phyloP scores from a whole-genome alignment of 2,113 vertebrate species.

The Psilopsiagon aurifrons region DNA sequence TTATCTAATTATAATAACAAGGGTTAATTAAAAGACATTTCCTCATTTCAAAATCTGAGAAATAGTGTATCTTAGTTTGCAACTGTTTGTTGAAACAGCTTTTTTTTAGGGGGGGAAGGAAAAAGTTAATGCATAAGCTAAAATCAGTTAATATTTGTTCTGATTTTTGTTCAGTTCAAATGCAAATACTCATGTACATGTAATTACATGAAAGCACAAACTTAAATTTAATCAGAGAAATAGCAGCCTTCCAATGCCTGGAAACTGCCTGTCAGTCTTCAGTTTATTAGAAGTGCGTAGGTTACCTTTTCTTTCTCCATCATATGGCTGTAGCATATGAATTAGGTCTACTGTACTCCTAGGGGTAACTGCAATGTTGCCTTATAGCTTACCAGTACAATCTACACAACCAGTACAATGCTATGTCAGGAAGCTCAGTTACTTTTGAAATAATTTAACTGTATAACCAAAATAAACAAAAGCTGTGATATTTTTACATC shows the following conservation, averaged over 20 bases:
- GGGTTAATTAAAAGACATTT: not conserved
- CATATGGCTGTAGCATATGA: not conserved
- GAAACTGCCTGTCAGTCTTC: not conserved
- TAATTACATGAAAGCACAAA: not conserved
- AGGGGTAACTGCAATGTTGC: not conserved
- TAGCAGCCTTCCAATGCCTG: not conserved
- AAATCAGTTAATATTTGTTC: not conserved
- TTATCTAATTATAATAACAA: not conserved
- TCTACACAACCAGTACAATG: not conserved
- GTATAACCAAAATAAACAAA: not conserved
- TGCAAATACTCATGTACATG: rapidly evolving
- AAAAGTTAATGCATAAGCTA: not conserved
- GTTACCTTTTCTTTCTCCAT: not conserved
- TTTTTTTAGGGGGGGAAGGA: too few relatives aligned
- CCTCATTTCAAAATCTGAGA: not conserved
- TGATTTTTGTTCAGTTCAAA: not conserved
- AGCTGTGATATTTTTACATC: not conserved
- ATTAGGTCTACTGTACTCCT: not conserved
- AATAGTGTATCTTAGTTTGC: not conserved
- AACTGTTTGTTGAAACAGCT: not conserved
- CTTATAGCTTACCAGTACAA: not conserved
- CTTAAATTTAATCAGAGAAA: not conserved
- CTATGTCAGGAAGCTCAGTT: not conserved
- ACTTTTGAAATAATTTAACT: not conserved
- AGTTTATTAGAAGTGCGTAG: not conserved